Evolutionary conservation across 2,888 invertebrate species (phyloP).

Genomic region (Hipparchia semele): DNA sequence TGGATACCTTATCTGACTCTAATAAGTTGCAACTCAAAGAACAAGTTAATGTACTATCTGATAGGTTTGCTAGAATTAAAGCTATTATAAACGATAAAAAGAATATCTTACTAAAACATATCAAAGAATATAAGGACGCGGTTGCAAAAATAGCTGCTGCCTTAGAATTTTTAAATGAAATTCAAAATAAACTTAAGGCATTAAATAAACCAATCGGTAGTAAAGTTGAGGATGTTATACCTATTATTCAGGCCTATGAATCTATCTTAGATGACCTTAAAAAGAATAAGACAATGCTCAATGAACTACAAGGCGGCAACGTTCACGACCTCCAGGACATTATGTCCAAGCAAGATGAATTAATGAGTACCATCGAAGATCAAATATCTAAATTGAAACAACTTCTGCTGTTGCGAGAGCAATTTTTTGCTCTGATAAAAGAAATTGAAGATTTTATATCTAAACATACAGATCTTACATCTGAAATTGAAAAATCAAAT

Average conservation of each 20-base stretch:
- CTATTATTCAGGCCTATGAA: conserved; percentile 90
- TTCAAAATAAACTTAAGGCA: conserved; percentile 92
- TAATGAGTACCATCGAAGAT: conserved; percentile 92
- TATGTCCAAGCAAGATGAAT: conserved; percentile 91
- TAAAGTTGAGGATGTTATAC: conserved; percentile 94
- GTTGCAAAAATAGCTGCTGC: conserved; percentile 91
- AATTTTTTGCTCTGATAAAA: conserved; percentile 92
- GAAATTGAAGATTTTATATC: conserved; percentile 94
- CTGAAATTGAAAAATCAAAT: conserved; percentile 93
- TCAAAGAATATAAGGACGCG: conserved; percentile 91
- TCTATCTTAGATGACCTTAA: conserved; percentile 90
- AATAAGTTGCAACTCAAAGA: conserved; percentile 93
- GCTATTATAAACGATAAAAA: conserved; percentile 90
- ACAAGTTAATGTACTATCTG: conserved; percentile 89
- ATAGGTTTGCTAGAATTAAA: conserved; percentile 89
- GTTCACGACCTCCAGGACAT: conserved; percentile 91
- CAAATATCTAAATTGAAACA: conserved; percentile 92
- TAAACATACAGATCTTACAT: conserved; percentile 92
- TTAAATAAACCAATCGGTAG: conserved; percentile 94
- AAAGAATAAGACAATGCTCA: conserved; percentile 89
- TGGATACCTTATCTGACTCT: conserved; percentile 91
- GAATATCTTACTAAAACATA: conserved; percentile 88
- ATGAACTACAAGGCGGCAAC: conserved; percentile 89
- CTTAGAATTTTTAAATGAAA: conserved; percentile 89
- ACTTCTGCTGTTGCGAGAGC: conserved; percentile 91